phyloP scores from a whole-genome alignment of 2,113 vertebrate species.

The Parus major region DNA sequence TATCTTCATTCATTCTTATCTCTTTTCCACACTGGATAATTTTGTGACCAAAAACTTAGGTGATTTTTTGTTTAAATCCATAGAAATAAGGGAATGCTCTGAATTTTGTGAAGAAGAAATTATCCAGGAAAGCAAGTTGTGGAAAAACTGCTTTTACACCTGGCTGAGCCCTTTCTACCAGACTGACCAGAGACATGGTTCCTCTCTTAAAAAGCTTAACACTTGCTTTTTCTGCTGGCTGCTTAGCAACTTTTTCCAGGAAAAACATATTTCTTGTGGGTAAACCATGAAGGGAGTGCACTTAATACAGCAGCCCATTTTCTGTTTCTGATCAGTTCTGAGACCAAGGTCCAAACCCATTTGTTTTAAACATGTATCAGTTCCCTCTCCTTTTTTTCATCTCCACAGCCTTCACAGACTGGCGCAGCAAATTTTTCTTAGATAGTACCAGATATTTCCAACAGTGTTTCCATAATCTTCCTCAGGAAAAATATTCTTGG shows the following conservation, averaged over 20 bases:
- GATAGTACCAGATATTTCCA: neutral
- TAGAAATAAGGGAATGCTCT: neutral
- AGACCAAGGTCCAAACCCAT: neutral
- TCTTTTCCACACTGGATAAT: neutral
- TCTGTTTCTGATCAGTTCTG: neutral
- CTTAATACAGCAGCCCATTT: neutral
- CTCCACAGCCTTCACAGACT: neutral
- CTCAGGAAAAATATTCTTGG: neutral
- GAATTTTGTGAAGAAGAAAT: neutral
- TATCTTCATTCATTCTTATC: neutral
- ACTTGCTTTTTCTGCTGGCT: neutral
- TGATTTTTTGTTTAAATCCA: neutral
- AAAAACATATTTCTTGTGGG: neutral
- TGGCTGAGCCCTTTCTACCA: neutral
- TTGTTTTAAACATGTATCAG: neutral
- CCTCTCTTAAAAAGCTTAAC: neutral
- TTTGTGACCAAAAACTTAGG: neutral
- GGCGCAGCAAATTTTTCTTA: neutral
- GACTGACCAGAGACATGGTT: neutral
- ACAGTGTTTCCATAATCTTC: neutral
- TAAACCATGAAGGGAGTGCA: neutral
- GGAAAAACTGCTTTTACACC: neutral
- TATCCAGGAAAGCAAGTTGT: neutral
- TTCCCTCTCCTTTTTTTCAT: neutral
- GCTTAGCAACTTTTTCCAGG: neutral